Conservation (phyloP, 1,140 invertebrate genomes). For the Bombus balteatus region DNA sequence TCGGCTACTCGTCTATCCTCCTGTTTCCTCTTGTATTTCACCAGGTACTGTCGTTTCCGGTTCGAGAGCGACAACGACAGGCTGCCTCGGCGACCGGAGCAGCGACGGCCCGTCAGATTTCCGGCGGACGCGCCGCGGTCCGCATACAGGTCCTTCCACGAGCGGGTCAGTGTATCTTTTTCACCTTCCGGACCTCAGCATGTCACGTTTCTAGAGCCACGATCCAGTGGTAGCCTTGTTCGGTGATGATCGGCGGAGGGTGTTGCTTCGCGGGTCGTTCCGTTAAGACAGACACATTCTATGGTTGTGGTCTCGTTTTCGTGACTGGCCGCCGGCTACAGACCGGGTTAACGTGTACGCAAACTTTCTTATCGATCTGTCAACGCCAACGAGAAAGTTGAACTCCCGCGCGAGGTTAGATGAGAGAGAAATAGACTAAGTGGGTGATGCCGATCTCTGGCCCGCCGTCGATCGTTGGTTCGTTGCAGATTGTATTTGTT, state of each 20-base stretch:
- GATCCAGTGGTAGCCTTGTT: not conserved
- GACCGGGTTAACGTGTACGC: slow-evolving; percentile 54
- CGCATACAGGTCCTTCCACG: slow-evolving; percentile 41
- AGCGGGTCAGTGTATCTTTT: not conserved
- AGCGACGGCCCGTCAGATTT: slow-evolving; percentile 71
- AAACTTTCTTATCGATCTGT: slow-evolving; percentile 76
- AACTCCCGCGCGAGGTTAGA: slow-evolving; percentile 57
- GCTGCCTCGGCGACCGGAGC: slow-evolving; percentile 46
- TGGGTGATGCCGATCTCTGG: not conserved
- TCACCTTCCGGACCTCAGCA: slow-evolving; percentile 12
- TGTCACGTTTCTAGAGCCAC: not conserved
- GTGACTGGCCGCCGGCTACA: slow-evolving; percentile 38
- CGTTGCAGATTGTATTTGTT: not conserved
- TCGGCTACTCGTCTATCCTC: slow-evolving; percentile 13
- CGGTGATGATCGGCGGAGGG: too few species aligned
- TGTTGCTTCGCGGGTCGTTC: not conserved
- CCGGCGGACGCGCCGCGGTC: slow-evolving; percentile 31
- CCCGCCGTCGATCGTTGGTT: not conserved
- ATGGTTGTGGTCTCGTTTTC: not conserved
- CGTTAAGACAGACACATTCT: slow-evolving; percentile 42
- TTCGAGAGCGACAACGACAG: slow-evolving; percentile 62
- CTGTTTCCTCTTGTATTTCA: slow-evolving; percentile 63
- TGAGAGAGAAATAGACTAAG: not conserved
- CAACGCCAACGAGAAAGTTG: slow-evolving; percentile 73
- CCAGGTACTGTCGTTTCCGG: slow-evolving; percentile 53